Evolutionary conservation across 2,888 invertebrate species (phyloP), one percentile per base, ranked within the genome.

Genomic region (Caenorhabditis sp.): DNA sequence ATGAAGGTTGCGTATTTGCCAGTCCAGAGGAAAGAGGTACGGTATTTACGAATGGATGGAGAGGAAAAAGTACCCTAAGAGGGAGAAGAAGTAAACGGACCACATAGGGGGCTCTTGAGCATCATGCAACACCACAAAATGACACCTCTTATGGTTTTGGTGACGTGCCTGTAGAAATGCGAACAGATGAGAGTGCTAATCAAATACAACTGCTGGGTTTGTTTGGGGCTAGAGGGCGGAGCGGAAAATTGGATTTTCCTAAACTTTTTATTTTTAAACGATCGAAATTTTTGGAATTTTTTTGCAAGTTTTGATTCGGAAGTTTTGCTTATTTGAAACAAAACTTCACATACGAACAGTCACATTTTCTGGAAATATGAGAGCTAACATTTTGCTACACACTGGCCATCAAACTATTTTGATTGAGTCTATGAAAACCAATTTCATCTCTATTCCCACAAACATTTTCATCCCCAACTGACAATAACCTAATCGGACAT

Each of bases 21-120:
- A 40, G n/a, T n/a, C n/a, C n/a, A n/a, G n/a, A n/a, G 13, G 13
- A 13, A 40, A 5, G 40, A 13, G 13, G 9, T 40, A 40, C 40
- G 40, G 40, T 40, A 40, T 13, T 40, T 13, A n/a, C n/a, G n/a
- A 9, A 32, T 32, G 32, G 32, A 13, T 40, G 13, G 40, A 2
- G 13, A 13, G 9, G 68, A 56, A 68, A 51, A 26, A 8, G 24
- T 51, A 50, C 22, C 24, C 37, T 24, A 50, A 56, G 51, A 53
- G 55, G 71, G 50, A 32, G 32, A 32, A 9, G 9, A 37, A 28
- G 55, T 26, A 26, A 4, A 6, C n/a, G n/a, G n/a, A 26, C 13
- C 62, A 62, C 61, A 62, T 72, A 26, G 24, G 55, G 64, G 53
- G 11, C 26, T 44, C 62, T 71, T 71, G 53, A 71, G 8, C 61